Percentiles rank a stretch among this genome's conserved stretches.
Evolutionary conservation across 2,888 invertebrate genomes (phyloP).

Genomic region (Silvanus unidentatus): DNA sequence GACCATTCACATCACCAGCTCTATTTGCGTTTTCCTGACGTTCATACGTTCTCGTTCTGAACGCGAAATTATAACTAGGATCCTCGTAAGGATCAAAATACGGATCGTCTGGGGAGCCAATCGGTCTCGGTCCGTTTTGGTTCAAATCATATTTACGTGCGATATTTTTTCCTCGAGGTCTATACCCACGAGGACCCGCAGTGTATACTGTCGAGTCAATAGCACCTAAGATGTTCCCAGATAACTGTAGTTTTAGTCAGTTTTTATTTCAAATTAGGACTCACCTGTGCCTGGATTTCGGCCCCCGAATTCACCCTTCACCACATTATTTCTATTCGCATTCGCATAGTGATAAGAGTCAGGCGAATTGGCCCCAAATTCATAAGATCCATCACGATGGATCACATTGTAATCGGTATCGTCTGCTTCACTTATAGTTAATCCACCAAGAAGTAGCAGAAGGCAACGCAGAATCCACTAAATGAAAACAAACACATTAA

Average conservation of each 20-base stretch:
- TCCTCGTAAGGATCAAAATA: conserved; percentile 72
- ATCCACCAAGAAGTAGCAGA: conserved; percentile 15
- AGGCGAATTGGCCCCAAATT: conserved; percentile 68
- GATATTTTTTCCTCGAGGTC: conserved; percentile 70
- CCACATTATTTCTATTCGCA: conserved; percentile 60
- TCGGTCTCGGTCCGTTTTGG: conserved; percentile 56
- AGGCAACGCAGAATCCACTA: conserved; percentile 21
- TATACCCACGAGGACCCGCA: conserved; percentile 71
- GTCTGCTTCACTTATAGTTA: conserved; percentile 36
- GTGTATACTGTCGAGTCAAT: conserved; percentile 68
- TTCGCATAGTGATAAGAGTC: conserved; percentile 66
- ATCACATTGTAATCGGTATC: conserved; percentile 57
- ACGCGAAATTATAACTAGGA: conserved; percentile 66
- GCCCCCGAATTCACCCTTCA: conserved; percentile 66
- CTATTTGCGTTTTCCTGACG: conserved; percentile 54
- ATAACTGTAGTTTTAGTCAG: neutral
- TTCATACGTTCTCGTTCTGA: conserved; percentile 61
- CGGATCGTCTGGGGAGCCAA: conserved; percentile 63
- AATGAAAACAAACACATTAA: neutral
- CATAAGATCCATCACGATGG: conserved; percentile 67
- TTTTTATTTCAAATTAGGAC: too few species aligned
- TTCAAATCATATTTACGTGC: conserved; percentile 66
- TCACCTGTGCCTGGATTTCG: conserved; percentile 62
- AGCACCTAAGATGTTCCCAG: conserved; percentile 41
- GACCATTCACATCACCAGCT: conserved; percentile 48